A percentile compares a stretch with the other conserved stretches of the same genome.
phyloP scores from a whole-genome alignment of 2,888 invertebrate species.

The Barypeithes pellucidus region DNA sequence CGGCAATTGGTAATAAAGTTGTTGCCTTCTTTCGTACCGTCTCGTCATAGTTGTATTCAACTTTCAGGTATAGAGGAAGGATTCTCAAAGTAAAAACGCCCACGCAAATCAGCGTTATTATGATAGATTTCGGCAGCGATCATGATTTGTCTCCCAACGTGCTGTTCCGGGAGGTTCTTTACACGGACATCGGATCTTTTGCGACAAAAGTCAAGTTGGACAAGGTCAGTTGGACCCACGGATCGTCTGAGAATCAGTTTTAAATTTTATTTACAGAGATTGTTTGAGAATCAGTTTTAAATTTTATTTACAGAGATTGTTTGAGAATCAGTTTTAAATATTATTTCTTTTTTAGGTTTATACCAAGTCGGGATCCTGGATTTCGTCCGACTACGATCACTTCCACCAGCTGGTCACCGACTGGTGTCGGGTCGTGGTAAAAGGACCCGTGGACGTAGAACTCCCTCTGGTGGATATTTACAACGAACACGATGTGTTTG shows the following conservation, averaged over 20 bases:
- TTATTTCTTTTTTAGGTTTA: no score
- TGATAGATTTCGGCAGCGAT: constrained; percentile 89
- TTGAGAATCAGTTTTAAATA: no score
- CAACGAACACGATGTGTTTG: constrained; percentile 53
- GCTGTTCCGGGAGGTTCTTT: constrained; percentile 77
- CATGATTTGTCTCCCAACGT: constrained; percentile 76
- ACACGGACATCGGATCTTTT: constrained; percentile 79
- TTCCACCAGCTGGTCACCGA: constrained; percentile 77
- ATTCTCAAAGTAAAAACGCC: constrained; percentile 68
- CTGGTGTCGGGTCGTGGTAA: constrained; percentile 68
- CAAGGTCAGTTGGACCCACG: no score
- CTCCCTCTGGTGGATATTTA: constrained; percentile 61
- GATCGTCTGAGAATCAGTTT: no score
- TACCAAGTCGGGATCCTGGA: constrained; percentile 72
- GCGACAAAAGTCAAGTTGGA: constrained; percentile 76
- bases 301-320: no score
- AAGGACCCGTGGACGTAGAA: constrained; percentile 62
- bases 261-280: no score
- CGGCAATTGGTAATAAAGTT: constrained; percentile 50
- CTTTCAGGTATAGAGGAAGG: constrained; percentile 80
- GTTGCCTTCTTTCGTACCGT: background rate
- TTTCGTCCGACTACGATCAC: constrained; percentile 74
- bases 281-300: no score
- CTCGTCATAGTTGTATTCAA: background rate
- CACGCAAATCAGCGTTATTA: constrained; percentile 74